These are phyloP conservation scores for Columba livia DNA, from an alignment of 2,113 vertebrate genomes.

Conservation along the genomic window DNA sequence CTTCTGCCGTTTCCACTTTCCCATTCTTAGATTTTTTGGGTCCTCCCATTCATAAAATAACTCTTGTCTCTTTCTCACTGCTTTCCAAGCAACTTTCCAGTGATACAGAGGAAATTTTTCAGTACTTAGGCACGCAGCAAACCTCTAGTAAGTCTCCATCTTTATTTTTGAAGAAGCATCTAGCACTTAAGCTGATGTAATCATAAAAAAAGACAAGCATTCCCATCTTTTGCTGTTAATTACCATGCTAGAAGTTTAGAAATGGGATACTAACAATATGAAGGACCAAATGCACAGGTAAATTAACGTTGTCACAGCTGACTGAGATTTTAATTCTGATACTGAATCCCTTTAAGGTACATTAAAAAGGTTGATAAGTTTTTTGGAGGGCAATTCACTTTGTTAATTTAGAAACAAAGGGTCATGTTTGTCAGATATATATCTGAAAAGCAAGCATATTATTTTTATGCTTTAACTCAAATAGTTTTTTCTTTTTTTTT, in stretches of 20 bases:
- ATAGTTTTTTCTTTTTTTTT: background rate
- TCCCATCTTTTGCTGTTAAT: background rate
- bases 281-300: background rate
- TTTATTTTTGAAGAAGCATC: background rate
- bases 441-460: background rate
- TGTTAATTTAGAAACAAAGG: background rate
- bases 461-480: background rate
- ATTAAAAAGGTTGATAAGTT: background rate
- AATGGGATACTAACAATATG: background rate
- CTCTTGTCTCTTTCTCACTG: background rate
- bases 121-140: background rate
- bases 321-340: background rate
- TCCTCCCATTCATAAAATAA: background rate
- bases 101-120: background rate
- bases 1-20: background rate
- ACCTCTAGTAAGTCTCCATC: background rate
- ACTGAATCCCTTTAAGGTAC: background rate
- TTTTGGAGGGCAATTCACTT: rapidly evolving
- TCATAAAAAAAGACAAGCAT: background rate
- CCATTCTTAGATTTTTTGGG: background rate
- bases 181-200: background rate
- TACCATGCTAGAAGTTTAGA: background rate
- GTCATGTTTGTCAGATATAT: too few relatives aligned
- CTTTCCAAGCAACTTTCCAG: background rate
- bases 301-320: background rate